phyloP scores from a whole-genome alignment of 2,797 vertebrate genomes.

The Pseudopleuronectes americanus region DNA sequence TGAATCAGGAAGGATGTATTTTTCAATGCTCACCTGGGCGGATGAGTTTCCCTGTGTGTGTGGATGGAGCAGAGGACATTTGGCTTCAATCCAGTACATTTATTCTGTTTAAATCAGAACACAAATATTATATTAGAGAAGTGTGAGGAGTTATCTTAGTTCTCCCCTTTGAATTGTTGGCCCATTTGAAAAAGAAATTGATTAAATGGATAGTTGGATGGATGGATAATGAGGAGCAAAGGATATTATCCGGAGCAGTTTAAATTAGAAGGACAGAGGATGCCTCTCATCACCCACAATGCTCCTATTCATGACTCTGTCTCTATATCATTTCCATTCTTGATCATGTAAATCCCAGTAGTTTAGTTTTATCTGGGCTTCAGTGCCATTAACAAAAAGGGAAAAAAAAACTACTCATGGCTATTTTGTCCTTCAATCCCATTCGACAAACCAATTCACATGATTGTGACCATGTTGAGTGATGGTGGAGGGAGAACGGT shows the following conservation, averaged over 20 bases:
- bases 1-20: conserved; percentile 1
- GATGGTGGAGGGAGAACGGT: not conserved
- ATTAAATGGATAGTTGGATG: too few relatives aligned
- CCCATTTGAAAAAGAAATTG: too few relatives aligned
- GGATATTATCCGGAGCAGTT: too few relatives aligned
- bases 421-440: conserved; percentile 47
- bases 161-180: not conserved
- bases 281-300: too few relatives aligned
- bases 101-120: not conserved
- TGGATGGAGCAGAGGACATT: not conserved
- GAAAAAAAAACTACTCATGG: not conserved
- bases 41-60: not conserved
- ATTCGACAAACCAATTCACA: conserved; percentile 34
- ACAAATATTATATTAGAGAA: not conserved
- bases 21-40: not conserved
- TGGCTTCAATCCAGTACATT: too few relatives aligned
- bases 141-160: not conserved
- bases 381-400: too few relatives aligned
- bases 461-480: conserved; percentile 43
- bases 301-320: too few relatives aligned
- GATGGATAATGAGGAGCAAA: too few relatives aligned
- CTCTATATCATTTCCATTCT: too few relatives aligned
- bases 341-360: too few relatives aligned
- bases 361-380: too few relatives aligned
- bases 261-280: too few relatives aligned